Percentiles rank a stretch among this genome's conserved stretches.
Evolutionary conservation across 2,113 vertebrate genomes (phyloP).

Genomic region (Excalfactoria chinensis): DNA sequence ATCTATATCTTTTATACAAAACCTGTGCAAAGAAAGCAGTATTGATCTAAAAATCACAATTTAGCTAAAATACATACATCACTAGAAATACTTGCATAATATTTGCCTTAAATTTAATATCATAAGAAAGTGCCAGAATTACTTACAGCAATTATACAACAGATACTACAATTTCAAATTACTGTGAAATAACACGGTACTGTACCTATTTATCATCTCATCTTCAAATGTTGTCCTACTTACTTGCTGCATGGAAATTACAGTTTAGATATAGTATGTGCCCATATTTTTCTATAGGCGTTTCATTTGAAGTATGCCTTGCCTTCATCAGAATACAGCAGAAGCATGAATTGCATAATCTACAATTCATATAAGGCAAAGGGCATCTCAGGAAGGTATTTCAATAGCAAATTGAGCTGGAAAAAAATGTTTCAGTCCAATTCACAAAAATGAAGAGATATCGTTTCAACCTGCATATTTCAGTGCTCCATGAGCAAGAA

Average conservation of each 20-base stretch:
- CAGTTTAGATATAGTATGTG: not conserved
- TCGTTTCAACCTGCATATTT: conserved; percentile 34
- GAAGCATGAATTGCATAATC: conserved; percentile 8
- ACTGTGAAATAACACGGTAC: not conserved
- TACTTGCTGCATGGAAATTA: not conserved
- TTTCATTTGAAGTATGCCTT: not conserved
- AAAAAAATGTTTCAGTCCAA: conserved; percentile 42
- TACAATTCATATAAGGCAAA: conserved; percentile 52
- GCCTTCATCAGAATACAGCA: conserved; percentile 11
- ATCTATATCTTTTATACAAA: not conserved
- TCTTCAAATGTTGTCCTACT: not conserved
- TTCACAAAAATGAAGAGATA: conserved; percentile 32
- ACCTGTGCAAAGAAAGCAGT: not conserved
- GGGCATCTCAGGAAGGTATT: conserved; percentile 18
- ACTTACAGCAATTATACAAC: not conserved
- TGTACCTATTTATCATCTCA: not conserved
- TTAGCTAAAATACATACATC: not conserved
- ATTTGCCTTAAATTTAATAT: not conserved
- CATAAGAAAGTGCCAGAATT: not conserved
- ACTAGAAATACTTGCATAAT: not conserved
- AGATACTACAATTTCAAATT: not conserved
- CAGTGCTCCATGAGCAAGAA: not conserved
- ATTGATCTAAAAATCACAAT: not conserved
- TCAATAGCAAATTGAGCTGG: conserved; percentile 26
- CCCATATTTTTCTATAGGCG: not conserved